Evolutionary conservation across 2,113 vertebrate genomes (phyloP).

Genomic region (Aramus guarauna): DNA sequence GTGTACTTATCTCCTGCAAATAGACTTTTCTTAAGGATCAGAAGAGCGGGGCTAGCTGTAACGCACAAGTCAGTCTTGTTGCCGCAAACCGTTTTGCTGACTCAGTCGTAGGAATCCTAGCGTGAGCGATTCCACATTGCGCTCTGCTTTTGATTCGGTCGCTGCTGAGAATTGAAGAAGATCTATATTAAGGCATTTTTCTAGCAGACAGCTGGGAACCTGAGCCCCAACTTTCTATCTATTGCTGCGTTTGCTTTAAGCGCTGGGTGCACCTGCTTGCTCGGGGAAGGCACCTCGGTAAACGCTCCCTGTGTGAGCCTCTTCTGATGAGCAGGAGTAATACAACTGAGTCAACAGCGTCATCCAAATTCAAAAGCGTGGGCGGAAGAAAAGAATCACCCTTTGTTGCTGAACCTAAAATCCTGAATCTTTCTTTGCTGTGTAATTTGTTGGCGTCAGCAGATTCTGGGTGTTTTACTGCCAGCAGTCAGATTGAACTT

Average conservation of each 20-base stretch:
- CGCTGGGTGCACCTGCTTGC: not conserved
- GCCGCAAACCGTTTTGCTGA: not conserved
- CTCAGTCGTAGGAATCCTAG: not conserved
- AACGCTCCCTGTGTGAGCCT: not conserved
- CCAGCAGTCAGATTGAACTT: constrained; percentile 24
- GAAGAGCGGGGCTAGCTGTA: not conserved
- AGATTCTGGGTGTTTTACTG: constrained; percentile 14
- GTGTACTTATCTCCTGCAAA: not conserved
- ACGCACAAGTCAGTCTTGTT: not conserved
- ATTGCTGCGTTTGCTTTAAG: not conserved
- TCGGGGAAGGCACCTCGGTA: not conserved
- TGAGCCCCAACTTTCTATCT: not conserved
- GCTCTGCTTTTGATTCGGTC: not conserved
- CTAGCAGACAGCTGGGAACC: not conserved
- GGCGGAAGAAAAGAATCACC: not conserved
- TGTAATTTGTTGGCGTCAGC: not conserved
- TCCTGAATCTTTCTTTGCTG: not conserved
- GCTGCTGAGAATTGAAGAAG: not conserved
- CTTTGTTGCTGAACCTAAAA: constrained; percentile 31
- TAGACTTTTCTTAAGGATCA: not conserved
- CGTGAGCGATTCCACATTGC: not conserved
- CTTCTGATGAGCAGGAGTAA: not conserved
- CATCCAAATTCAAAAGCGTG: not conserved
- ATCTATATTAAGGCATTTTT: not conserved
- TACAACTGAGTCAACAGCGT: not conserved